Conservation (phyloP, 2,113 vertebrate species). For the Lepidiolamprologus cunningtoni region DNA sequence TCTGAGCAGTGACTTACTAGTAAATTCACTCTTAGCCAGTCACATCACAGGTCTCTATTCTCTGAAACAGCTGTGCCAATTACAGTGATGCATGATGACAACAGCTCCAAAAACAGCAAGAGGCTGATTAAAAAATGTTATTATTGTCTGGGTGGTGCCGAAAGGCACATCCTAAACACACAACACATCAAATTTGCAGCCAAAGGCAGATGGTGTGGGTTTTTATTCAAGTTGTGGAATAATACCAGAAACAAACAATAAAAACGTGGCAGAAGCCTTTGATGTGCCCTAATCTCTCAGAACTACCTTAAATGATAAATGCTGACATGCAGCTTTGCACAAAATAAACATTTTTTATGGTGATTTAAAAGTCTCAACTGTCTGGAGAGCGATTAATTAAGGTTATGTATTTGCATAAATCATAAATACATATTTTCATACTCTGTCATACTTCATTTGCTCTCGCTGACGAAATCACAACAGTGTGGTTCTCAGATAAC, state of each 20-base stretch:
- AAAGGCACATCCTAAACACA: not conserved
- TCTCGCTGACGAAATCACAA: not conserved
- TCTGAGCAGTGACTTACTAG: not conserved
- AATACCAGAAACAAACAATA: not conserved
- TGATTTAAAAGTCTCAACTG: not conserved
- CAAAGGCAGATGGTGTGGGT: not conserved
- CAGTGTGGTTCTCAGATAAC: not conserved
- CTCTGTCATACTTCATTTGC: not conserved
- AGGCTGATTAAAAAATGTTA: not conserved
- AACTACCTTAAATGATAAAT: not conserved
- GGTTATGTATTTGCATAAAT: not conserved
- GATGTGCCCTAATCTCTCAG: not conserved
- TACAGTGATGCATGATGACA: not conserved
- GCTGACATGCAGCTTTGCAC: not conserved
- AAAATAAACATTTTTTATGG: not conserved
- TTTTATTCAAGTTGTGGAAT: not conserved
- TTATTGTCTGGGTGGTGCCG: not conserved
- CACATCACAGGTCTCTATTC: not conserved
- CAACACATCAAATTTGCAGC: not conserved
- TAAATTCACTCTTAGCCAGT: not conserved
- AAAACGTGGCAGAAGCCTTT: not conserved
- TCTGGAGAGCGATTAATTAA: not conserved
- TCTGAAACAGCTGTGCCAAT: not conserved
- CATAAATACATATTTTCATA: not conserved
- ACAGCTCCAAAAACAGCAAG: not conserved